Percentiles rank a stretch among this genome's conserved stretches.
Evolutionary conservation across 2,797 vertebrate species (phyloP).

Genomic region (Myotis vivesi): DNA sequence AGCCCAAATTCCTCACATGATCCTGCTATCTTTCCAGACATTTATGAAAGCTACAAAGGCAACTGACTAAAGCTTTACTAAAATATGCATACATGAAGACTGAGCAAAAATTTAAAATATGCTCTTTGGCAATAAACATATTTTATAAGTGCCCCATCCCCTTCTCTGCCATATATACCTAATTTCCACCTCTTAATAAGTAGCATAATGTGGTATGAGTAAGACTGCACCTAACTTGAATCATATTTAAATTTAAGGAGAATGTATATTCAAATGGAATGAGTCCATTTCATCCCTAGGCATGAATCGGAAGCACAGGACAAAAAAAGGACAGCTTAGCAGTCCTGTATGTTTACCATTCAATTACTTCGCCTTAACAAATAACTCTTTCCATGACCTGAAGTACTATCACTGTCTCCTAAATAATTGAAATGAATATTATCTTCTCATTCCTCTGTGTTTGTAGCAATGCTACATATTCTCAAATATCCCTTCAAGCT

Average conservation of each 20-base stretch:
- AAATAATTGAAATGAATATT: not conserved
- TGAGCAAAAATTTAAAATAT: not conserved
- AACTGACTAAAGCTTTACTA: not conserved
- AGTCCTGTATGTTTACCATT: not conserved
- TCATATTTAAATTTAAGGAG: conserved; percentile 9
- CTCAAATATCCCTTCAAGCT: not conserved
- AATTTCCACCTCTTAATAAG: not conserved
- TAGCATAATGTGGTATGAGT: not conserved
- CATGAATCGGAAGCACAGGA: not conserved
- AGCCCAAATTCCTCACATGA: not conserved
- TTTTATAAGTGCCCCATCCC: not conserved
- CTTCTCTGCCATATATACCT: not conserved
- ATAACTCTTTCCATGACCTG: not conserved
- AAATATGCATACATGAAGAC: not conserved
- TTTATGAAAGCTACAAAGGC: not conserved
- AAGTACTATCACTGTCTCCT: not conserved
- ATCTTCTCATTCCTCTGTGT: not conserved
- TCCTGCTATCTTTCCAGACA: not conserved
- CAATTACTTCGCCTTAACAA: not conserved
- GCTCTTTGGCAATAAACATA: not conserved
- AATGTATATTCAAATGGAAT: not conserved
- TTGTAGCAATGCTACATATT: not conserved
- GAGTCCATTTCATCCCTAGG: not conserved
- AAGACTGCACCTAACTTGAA: not conserved
- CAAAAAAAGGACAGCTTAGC: not conserved